Base-by-base conservation (phyloP, 2,888 invertebrate species). In the Cheilosia variabilis region DNA sequence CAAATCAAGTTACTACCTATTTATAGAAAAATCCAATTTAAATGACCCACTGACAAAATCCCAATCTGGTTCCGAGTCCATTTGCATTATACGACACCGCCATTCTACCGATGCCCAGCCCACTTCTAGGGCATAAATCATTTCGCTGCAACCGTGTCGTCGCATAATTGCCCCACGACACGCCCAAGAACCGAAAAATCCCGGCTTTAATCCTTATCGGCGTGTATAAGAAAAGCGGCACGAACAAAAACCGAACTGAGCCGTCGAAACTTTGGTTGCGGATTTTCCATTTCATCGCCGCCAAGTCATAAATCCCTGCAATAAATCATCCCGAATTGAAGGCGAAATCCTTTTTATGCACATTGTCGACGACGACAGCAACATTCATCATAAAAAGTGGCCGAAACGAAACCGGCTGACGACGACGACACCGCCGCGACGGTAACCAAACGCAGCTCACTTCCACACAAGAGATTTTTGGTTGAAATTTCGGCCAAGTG, bases 251-350 rank as follows among this genome's bases (percentile, higher is more conserved):
- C 3, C 22, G 10, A 24, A 34, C 41, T 58, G 31, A 66, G 37
- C 47, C 68, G 47, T 73, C 57, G 69, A 69, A 79, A 78, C 58
- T 84, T 84, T 73, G 68, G 43, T 65, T 58, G 37, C 37, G 73
- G 83, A 84, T 79, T 79, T 84, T 79, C 79, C 79, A 79, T 75
- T 79, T 79, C 79, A 84, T 79, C 79, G 79, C 83, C 79, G 47
- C 79, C 69, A 79, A 79, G 79, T 84, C 83, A 84, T 84, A 79
- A 79, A 84, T 84, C 83, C 73, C 68, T 27, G 79, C 69, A 84
- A 84, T 84, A 84, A 84, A 84, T 84, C 83, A 84, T 79, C 65
- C 47, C 24, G 68, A 79, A 73, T 83, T 68, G 50, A 84, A 75
- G 73, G 73, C 50, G 50, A 73, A 75, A 72, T 78, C 83, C 60